Base-by-base conservation (phyloP, 2,888 invertebrate species). In the Stenotaenia linearis region DNA sequence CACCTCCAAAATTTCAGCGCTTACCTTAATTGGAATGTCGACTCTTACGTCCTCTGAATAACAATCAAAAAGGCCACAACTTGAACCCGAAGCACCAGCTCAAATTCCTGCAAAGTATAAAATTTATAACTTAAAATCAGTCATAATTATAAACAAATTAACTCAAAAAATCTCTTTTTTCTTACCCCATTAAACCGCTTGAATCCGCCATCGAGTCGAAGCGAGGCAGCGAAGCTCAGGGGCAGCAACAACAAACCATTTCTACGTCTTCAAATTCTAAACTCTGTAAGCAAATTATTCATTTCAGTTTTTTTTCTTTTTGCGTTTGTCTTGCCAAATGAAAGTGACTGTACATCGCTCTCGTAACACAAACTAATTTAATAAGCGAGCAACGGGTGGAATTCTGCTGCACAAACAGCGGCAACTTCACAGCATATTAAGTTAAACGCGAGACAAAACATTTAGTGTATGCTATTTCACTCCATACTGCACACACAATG, bases 371-470 rank as follows among this genome's bases (percentile, higher is more conserved):
- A 40, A 40, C 40, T 40, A 56, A 61, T 15, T 61, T 23, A 61
- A 61, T 61, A 21, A 61, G 61, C 61, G 6, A 61, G 61, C 25
- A 61, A 61, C 23, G 25, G 23, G 69, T 23, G 12, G 28, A 69
- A 69, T 69, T 69, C 15, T 25, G 28, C 69, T 28, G 69, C 69
- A 69, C 69, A 69, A 69, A 69, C 28, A 28, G 69, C 69, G 69
- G 69, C 69, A 69, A 69, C 69, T 69, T 69, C 69, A 69, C 69
- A 69, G 69, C 69, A 28, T 69, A 69, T 69, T 69, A 69, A 28
- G 69, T 61, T 61, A 61, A 61, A 61, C 25, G 61, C 61, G 23
- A 61, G 61, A 25, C 25, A 61, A 61, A 61, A 61, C 61, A 61
- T 61, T 69, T 69, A 21, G 21, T 23, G 61, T 61, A 7, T 23